Evolutionary conservation across 2,888 invertebrate species (phyloP).

Genomic region (Brachyptera putata): DNA sequence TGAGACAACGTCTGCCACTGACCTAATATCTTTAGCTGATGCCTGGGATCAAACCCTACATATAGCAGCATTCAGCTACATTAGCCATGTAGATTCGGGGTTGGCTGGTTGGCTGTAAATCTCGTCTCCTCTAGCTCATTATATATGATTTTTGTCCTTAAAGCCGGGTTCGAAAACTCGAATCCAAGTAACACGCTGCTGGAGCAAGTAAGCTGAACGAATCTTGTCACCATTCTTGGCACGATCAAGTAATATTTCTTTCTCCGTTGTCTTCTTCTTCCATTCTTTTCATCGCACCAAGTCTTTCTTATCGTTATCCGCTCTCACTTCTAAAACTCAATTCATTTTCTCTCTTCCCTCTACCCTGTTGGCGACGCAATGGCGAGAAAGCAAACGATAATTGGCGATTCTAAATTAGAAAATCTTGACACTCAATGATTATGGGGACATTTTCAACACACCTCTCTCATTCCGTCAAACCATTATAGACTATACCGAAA

Average conservation of each 20-base stretch:
- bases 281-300: slow-evolving; percentile 23
- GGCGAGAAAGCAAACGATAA: slow-evolving; percentile 30
- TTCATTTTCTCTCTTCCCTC: slow-evolving; percentile 31
- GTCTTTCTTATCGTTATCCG: slow-evolving; percentile 37
- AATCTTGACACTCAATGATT: slow-evolving; percentile 29
- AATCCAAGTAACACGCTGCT: background rate
- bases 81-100: slow-evolving; percentile 8
- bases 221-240: slow-evolving; percentile 29
- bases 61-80: too few species aligned
- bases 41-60: too few species aligned
- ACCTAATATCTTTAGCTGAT: too few species aligned
- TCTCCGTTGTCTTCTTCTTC: slow-evolving; percentile 22
- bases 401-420: slow-evolving; percentile 32
- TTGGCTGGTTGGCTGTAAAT: slow-evolving; percentile 15
- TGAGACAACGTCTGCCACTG: too few species aligned
- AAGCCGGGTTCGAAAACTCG: slow-evolving; percentile 2
- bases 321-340: slow-evolving; percentile 35
- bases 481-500: background rate
- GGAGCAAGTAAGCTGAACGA: background rate
- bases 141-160: slow-evolving; percentile 10
- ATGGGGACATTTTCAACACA: slow-evolving; percentile 13
- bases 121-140: slow-evolving; percentile 19
- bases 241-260: slow-evolving; percentile 29
- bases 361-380: slow-evolving; percentile 30
- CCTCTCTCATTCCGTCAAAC: background rate